Percentiles rank a stretch among this genome's conserved stretches.
These are phyloP conservation scores for Spinus olivaceus DNA, from an alignment of 2,797 vertebrate genomes.

Conservation along the genomic window DNA sequence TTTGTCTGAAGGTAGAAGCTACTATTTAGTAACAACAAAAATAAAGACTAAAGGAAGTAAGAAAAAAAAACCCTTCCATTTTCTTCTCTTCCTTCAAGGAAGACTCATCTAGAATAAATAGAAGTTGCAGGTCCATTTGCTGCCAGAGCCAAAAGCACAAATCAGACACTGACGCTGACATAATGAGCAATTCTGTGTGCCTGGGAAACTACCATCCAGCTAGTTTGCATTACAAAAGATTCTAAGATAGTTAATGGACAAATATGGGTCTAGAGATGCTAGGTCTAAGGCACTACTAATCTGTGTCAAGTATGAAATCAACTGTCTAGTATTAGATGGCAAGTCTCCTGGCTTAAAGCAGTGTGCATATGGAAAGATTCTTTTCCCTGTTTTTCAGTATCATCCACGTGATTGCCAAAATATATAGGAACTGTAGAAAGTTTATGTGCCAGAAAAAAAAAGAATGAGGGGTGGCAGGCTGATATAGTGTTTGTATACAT, in stretches of 20 bases:
- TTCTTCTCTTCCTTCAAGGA: not conserved
- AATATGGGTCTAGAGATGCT: not conserved
- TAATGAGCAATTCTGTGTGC: not conserved
- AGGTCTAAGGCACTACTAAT: not conserved
- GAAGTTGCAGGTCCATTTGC: not conserved
- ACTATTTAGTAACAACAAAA: not conserved
- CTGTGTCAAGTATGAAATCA: not conserved
- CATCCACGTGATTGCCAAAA: not conserved
- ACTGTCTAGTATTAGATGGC: not conserved
- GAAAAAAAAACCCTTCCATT: not conserved
- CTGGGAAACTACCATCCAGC: not conserved
- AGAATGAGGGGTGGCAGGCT: not conserved
- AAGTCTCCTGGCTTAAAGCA: not conserved
- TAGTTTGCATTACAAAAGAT: conserved; percentile 4
- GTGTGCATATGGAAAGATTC: not conserved
- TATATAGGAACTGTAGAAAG: not conserved
- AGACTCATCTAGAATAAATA: not conserved
- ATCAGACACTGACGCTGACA: not conserved
- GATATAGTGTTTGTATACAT: not conserved
- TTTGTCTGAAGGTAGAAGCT: not conserved
- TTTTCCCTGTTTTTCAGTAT: not conserved
- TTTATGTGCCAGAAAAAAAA: not conserved
- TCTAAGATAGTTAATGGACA: not conserved
- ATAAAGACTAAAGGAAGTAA: not conserved
- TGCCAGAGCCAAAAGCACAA: not conserved